Evolutionary conservation across 2,888 invertebrate genomes (phyloP), one percentile per base, ranked within the genome.

Genomic region (Nemoura dubitans): DNA sequence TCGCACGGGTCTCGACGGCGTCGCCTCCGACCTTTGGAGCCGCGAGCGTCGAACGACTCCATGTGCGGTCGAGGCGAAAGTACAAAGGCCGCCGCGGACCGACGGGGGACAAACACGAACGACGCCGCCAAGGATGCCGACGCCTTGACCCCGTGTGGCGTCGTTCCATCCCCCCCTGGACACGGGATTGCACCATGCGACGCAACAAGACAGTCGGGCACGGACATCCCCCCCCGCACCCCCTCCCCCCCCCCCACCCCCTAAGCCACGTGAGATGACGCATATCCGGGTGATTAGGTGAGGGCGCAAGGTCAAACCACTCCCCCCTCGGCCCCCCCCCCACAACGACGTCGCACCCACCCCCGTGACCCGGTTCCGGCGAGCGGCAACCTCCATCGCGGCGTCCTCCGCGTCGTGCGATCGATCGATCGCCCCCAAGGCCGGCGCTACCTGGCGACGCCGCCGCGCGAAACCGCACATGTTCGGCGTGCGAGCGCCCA

Each of bases 81-180:
- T n/a, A 36, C 36, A 36, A 36, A 10, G 10, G 5, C 36, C 36
- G 36, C 5, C 3, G 36, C 36, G 36, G n/a, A n/a, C n/a, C n/a
- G n/a, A n/a, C 26, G 83, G n/a, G n/a, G 25, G 42, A 42, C 86
- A 85, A 36, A 59, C 59, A 85, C 81, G 86, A 87, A 85, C 81
- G 86, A 87, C 77, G 83, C 28, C 84, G 80, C 76, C 84, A 85
- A 84, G 86, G 87, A 86, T 77, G 87, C 42, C 85, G 84, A 80
- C 26, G 80, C 76, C 30, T 28, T 43, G 25, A 16, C 42, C 86
- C 28, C 81, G 36, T 36, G 36, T 36, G 36, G 5, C 36, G 36
- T 14, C 27, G 16, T 28, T 14, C 36, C 36, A 78, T 78, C 29
- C 25, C 78, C 27, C 42, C 86, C 14, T n/a, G 25, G 26, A n/a